A percentile compares a stretch with the other conserved stretches of the same genome.
Conservation (phyloP, 2,888 invertebrate genomes). For the Lypha dubia region DNA sequence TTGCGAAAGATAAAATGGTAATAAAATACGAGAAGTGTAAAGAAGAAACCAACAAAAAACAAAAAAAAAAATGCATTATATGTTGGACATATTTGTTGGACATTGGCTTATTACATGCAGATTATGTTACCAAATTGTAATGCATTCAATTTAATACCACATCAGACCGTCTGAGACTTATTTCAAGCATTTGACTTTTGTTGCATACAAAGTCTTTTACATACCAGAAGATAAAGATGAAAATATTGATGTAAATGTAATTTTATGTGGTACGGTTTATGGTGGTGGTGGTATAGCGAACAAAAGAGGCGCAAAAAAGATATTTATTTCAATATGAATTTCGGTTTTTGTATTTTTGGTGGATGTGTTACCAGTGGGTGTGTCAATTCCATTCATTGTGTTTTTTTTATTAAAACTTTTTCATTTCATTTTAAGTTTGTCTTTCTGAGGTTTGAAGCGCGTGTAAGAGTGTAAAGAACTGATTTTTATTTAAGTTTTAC, state of each 20-base stretch:
- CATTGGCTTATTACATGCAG: slow-evolving; percentile 71
- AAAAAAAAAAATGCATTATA: slow-evolving; percentile 36
- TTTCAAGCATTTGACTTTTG: not conserved
- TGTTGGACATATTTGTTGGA: slow-evolving; percentile 64
- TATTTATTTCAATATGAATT: slow-evolving; percentile 25
- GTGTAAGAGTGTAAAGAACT: slow-evolving; percentile 48
- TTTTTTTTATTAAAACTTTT: slow-evolving; percentile 30
- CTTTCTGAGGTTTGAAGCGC: slow-evolving; percentile 2
- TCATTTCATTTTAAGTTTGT: slow-evolving; percentile 15
- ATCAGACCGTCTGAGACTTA: slow-evolving; percentile 43
- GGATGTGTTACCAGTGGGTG: slow-evolving; percentile 47
- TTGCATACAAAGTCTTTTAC: not conserved
- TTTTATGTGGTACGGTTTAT: not conserved
- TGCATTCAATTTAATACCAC: slow-evolving; percentile 64
- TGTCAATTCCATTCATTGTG: slow-evolving; percentile 58
- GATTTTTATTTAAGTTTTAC: slow-evolving; percentile 65
- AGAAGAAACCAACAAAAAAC: not conserved
- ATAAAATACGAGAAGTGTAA: not conserved
- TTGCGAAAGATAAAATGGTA: not conserved
- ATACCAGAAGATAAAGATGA: not conserved
- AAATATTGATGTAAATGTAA: not conserved
- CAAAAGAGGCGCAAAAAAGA: slow-evolving; percentile 13
- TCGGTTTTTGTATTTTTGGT: not conserved
- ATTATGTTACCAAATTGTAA: slow-evolving; percentile 69
- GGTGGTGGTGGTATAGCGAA: not conserved